Evolutionary conservation across 2,797 vertebrate genomes (phyloP), one percentile per base, ranked within the genome.

Genomic region (Pterois miles): DNA sequence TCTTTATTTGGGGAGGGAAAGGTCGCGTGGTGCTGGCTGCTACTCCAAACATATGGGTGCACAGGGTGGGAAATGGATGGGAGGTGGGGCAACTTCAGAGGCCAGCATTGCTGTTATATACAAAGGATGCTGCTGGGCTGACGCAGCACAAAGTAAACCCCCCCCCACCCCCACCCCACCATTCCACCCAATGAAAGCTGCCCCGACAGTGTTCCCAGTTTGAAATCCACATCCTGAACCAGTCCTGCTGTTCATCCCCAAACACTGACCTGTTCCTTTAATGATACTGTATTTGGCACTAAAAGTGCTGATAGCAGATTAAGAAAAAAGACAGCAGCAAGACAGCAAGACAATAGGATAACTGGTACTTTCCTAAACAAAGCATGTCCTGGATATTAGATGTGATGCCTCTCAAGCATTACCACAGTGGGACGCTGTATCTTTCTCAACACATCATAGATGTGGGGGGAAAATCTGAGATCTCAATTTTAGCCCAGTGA

Each of bases 21-120:
- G 94, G 94, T 95, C 88, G 76, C 67, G 88, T 87, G 84, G 89
- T 86, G 81, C 83, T 85, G 65, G 79, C 78, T 88, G 83, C 84
- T 84, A 80, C 82, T 89, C 76, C 73, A 91, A 90, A 92, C 85
- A 89, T 76, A 73, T 52, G 71, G 62, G 59, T 76, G 71, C 58
- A 38, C 33, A 20, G 20, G 46, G 46, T 25, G 29, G 65, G 5
- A 56, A 54, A 65, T 22, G 22, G 6, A 4, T 34, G 50, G 60
- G 34, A 56, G 50, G 58, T 13, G 27, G 69, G 27, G 54, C 40
- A 18, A 65, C 62, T 65, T 71, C 74, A 68, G 68, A 71, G 78
- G 69, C 76, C 66, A 75, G 67, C 82, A n/a, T 40, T 69, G 74
- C 66, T 46, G 72, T 83, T 74, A 74, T 71, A 86, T 57, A 91